phyloP scores from a whole-genome alignment of 2,888 invertebrate species.

The Pandemis corylana region DNA sequence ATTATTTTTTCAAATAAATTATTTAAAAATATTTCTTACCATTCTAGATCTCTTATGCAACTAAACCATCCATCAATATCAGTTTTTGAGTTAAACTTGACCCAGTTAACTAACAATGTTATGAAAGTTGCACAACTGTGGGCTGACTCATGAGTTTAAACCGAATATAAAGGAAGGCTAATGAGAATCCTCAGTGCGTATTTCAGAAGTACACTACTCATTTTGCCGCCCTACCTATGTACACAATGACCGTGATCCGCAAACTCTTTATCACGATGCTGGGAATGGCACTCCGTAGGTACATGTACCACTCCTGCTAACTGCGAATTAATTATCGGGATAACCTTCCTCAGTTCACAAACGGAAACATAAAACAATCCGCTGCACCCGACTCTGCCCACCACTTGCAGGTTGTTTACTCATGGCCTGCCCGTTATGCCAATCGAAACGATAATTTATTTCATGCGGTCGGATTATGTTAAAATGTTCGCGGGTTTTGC shows the following conservation, averaged over 20 bases:
- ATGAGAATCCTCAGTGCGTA: conserved; percentile 54
- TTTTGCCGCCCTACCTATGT: conserved; percentile 49
- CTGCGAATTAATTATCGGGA: conserved; percentile 9
- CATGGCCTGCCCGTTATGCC: neutral
- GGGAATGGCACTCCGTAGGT: neutral
- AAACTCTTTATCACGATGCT: conserved; percentile 9
- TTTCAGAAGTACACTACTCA: conserved; percentile 40
- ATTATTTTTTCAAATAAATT: conserved; percentile 1
- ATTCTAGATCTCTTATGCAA: conserved; percentile 28
- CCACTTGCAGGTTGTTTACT: conserved; percentile 4
- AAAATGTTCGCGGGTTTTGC: neutral
- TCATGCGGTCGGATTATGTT: neutral
- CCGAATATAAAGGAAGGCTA: conserved; percentile 58
- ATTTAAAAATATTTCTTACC: neutral
- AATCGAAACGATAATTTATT: conserved; percentile 8
- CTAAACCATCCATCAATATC: conserved; percentile 37
- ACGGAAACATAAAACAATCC: conserved; percentile 7
- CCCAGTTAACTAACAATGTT: conserved; percentile 72
- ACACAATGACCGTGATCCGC: conserved; percentile 37
- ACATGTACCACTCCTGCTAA: neutral
- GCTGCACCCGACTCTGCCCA: neutral
- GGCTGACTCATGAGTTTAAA: conserved; percentile 59
- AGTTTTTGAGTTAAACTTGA: conserved; percentile 65
- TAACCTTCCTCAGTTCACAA: conserved; percentile 3
- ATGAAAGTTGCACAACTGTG: conserved; percentile 70